Conservation (phyloP, 2,797 vertebrate species). For the Anguilla anguilla region DNA sequence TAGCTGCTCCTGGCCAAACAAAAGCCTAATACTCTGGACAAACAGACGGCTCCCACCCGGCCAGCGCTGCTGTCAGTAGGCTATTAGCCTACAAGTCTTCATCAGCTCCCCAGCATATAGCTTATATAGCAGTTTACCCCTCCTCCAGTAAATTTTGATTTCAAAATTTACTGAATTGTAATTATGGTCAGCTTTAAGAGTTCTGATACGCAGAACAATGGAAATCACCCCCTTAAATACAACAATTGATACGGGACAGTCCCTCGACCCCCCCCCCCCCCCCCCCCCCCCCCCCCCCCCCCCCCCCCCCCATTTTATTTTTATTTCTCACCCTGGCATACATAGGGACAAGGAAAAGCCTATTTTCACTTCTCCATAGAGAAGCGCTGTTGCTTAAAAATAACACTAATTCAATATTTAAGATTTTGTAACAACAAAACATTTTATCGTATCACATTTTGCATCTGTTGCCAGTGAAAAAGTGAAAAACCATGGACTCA, state of each 20-base stretch:
- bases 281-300: no score
- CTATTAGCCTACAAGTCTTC: conserved; percentile 44
- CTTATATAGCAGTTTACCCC: conserved; percentile 36
- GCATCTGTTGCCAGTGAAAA: neutral
- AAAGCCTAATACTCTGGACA: conserved; percentile 64
- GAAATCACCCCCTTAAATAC: no score
- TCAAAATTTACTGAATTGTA: conserved; percentile 33
- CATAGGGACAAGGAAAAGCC: neutral
- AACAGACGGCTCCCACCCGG: conserved; percentile 46
- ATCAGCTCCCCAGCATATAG: conserved; percentile 41
- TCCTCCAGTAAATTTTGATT: conserved; percentile 47
- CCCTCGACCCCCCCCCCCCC: no score
- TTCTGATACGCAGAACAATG: no score
- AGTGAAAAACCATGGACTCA: neutral
- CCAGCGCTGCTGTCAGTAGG: conserved; percentile 38
- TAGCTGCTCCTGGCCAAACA: conserved; percentile 60
- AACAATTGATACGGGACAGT: no score
- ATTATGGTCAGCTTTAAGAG: conserved; percentile 7
- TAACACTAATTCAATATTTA: neutral
- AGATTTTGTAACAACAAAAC: neutral
- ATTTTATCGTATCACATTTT: neutral
- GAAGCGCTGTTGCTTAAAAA: neutral
- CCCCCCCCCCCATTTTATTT: neutral
- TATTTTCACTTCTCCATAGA: neutral
- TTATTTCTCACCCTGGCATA: neutral